These are phyloP conservation scores for Rhamnusium bicolor DNA, from an alignment of 2,888 invertebrate genomes.

Conservation along the genomic window DNA sequence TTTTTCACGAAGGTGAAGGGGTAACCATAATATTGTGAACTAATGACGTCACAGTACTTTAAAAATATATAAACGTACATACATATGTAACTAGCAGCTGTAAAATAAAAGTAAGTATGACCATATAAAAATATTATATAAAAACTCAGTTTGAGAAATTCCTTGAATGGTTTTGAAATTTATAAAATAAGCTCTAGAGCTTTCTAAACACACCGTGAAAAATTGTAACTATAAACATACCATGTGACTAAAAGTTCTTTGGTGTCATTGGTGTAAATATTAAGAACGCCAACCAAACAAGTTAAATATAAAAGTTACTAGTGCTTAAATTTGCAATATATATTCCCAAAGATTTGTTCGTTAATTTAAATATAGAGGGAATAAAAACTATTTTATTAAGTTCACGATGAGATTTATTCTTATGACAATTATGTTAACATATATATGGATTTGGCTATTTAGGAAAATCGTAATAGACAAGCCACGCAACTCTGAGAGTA, in stretches of 20 bases:
- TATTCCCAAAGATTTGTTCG: too few species aligned
- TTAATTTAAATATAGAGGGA: too few species aligned
- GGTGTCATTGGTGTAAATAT: too few species aligned
- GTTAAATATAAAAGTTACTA: neutral
- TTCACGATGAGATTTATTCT: neutral
- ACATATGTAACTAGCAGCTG: neutral
- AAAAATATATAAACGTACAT: neutral
- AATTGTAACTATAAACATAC: neutral
- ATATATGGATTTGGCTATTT: slow-evolving; percentile 1
- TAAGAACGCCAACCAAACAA: neutral
- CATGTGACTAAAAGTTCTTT: neutral
- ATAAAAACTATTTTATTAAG: neutral
- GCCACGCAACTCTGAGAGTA: neutral
- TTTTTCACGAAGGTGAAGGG: neutral
- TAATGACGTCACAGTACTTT: neutral
- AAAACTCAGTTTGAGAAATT: neutral
- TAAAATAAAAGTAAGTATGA: neutral
- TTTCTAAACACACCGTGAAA: neutral
- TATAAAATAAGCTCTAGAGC: too few species aligned
- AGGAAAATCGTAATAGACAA: neutral
- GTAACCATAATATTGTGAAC: neutral
- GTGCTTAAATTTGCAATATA: neutral
- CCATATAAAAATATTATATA: neutral
- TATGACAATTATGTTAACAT: neutral
- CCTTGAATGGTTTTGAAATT: too few species aligned